phyloP scores from a whole-genome alignment of 2,113 vertebrate species.

The Perca schrenkii region DNA sequence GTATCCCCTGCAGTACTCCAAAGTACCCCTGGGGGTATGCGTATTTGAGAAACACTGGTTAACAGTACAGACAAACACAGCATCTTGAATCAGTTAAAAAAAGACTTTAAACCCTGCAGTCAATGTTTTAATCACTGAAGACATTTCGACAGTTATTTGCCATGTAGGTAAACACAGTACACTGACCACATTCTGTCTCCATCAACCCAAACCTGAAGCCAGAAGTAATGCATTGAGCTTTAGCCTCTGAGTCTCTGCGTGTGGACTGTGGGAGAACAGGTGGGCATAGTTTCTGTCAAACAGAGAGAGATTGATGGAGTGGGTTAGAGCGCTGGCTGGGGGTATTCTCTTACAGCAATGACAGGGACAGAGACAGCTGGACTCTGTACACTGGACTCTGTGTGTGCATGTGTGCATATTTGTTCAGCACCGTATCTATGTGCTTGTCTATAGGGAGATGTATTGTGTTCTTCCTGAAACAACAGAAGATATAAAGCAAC shows the following conservation, averaged over 20 bases:
- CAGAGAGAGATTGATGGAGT: slow-evolving; percentile 82
- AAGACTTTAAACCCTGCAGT: not conserved
- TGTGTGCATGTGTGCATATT: slow-evolving; percentile 62
- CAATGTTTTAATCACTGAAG: slow-evolving; percentile 12
- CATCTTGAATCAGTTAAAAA: not conserved
- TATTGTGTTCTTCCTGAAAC: slow-evolving; percentile 46
- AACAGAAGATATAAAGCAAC: slow-evolving; percentile 16
- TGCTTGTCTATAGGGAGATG: slow-evolving; percentile 47
- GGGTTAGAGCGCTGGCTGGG: slow-evolving; percentile 64
- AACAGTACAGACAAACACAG: not conserved
- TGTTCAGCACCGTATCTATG: slow-evolving; percentile 29
- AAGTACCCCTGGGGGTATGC: not conserved
- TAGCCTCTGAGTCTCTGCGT: slow-evolving; percentile 42
- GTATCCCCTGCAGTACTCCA: not conserved
- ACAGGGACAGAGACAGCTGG: slow-evolving; percentile 76
- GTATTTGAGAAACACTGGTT: too few relatives aligned
- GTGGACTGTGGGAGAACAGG: slow-evolving; percentile 82
- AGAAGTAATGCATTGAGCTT: slow-evolving; percentile 15
- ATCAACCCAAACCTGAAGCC: slow-evolving; percentile 55
- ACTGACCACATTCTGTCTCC: slow-evolving; percentile 13
- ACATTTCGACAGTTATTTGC: not conserved
- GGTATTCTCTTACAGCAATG: slow-evolving; percentile 79
- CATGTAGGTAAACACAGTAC: slow-evolving; percentile 8
- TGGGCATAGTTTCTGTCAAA: slow-evolving; percentile 85
- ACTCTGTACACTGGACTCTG: slow-evolving; percentile 60